Percentiles rank a stretch among this genome's conserved stretches.
Evolutionary conservation across 2,113 vertebrate genomes (phyloP).

Genomic region (Hyperopisus bebe): DNA sequence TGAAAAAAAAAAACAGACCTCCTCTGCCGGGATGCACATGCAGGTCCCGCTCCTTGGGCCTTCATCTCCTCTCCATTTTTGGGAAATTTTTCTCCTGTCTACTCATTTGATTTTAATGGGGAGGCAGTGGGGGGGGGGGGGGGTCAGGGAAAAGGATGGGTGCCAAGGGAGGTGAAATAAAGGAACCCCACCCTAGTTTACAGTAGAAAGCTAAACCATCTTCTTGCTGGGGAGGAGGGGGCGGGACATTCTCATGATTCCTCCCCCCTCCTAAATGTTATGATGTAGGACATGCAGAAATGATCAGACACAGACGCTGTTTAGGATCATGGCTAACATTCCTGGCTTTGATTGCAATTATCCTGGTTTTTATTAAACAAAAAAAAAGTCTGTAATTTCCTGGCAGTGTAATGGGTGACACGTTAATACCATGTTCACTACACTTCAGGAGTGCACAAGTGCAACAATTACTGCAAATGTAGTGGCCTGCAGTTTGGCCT

Average conservation of each 20-base stretch:
- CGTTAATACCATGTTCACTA: neutral
- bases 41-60: neutral
- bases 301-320: neutral
- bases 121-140: too few species aligned
- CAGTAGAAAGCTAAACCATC: neutral
- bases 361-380: neutral
- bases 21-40: neutral
- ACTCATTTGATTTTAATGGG: conserved; percentile 10
- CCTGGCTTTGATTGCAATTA: conserved; percentile 9
- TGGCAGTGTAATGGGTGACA: neutral
- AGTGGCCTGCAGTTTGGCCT: neutral
- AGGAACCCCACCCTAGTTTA: neutral
- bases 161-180: neutral
- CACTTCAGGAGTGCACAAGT: neutral
- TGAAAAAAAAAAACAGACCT: conserved; percentile 9
- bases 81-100: conserved; percentile 12
- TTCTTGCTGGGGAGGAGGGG: neutral
- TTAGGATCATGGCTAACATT: conserved; percentile 4
- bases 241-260: neutral
- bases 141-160: neutral
- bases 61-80: conserved; percentile 14
- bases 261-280: neutral
- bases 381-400: neutral
- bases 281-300: neutral
- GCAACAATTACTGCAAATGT: neutral